These are phyloP conservation scores for Furnarius figulus DNA, from an alignment of 2,113 vertebrate genomes.

Conservation along the genomic window DNA sequence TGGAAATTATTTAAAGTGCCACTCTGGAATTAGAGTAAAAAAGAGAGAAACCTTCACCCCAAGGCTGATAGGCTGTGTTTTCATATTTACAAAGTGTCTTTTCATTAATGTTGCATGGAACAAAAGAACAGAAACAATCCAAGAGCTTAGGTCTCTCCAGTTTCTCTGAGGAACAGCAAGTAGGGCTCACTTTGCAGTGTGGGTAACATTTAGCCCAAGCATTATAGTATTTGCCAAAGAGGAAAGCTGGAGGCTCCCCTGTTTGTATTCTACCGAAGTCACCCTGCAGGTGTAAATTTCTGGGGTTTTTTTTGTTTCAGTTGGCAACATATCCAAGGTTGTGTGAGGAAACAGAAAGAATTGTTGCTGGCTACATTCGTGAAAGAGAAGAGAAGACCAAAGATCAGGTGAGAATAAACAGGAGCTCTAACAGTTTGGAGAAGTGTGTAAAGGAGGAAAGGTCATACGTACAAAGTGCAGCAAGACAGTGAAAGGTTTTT, in stretches of 20 bases:
- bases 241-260: background rate
- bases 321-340: constrained; percentile 88
- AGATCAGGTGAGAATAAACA: constrained; percentile 81
- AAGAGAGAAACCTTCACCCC: background rate
- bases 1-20: background rate
- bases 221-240: background rate
- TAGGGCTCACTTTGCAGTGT: background rate
- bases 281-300: background rate
- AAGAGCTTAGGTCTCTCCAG: background rate
- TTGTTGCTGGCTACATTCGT: constrained; percentile 87
- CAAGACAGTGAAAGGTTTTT: background rate
- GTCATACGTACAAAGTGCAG: background rate
- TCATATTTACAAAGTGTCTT: background rate
- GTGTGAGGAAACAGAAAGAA: constrained; percentile 88
- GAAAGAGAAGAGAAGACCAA: constrained; percentile 89
- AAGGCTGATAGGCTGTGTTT: background rate
- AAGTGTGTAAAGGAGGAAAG: background rate
- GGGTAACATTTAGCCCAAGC: background rate
- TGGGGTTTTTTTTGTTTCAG: constrained; percentile 65
- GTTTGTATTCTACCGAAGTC: background rate
- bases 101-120: background rate
- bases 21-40: background rate
- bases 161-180: background rate
- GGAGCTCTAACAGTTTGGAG: background rate
- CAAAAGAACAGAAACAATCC: background rate